A percentile compares a stretch with the other conserved stretches of the same genome.
These are phyloP conservation scores for Myodes glareolus DNA, from an alignment of 2,113 vertebrate species.

Conservation along the genomic window DNA sequence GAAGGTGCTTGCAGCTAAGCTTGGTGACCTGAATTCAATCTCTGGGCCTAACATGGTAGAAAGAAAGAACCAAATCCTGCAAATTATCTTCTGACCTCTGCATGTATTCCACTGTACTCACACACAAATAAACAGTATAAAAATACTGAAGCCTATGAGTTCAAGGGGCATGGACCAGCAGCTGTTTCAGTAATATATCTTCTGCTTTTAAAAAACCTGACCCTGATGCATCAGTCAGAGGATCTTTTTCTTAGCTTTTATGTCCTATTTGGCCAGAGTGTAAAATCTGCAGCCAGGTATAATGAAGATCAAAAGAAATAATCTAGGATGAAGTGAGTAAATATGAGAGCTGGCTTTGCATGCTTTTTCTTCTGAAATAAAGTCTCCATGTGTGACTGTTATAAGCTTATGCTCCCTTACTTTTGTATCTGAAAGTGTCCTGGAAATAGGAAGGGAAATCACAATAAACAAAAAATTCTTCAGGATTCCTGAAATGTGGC, in stretches of 20 bases:
- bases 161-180: neutral
- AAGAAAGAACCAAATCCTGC: neutral
- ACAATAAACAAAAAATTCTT: neutral
- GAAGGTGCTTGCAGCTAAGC: neutral
- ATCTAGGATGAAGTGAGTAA: neutral
- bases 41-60: neutral
- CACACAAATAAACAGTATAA: neutral
- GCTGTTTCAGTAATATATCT: neutral
- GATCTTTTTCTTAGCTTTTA: neutral
- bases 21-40: neutral
- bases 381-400: neutral
- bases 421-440: neutral
- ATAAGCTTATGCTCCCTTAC: neutral
- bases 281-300: neutral
- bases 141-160: neutral
- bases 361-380: neutral
- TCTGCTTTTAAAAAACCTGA: neutral
- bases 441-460: neutral
- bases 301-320: neutral
- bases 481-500: neutral
- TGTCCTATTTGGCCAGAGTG: neutral
- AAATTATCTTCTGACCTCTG: neutral
- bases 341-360: neutral
- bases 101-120: too few species aligned
- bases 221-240: neutral